Evolutionary conservation across 2,888 invertebrate genomes (phyloP), one percentile per base, ranked within the genome.

Genomic region (Ellobium chinense): DNA sequence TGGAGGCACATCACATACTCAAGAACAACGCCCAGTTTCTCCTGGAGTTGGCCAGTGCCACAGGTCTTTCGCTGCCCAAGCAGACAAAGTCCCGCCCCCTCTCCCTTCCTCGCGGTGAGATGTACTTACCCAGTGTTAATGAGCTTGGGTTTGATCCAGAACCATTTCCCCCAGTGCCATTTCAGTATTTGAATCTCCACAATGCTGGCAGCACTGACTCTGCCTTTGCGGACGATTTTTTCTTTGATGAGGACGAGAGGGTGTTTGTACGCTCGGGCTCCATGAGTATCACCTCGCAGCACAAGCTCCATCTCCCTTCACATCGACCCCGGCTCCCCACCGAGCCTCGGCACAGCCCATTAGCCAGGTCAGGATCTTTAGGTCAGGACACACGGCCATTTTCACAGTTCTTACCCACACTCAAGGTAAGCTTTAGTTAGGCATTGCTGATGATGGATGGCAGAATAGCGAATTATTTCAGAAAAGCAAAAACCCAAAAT

Each of bases 11-110:
- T 90, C 93, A 95, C 68, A 95, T 96, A 5, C 96, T 99, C 95
- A 96, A 96, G 88, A 97, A 97, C 91, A 99, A 99, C 92, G 98
- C 99, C 0, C 95, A 97, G 93, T 99, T 99, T 92, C 93, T 99
- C 18, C 94, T 99, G 81, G 98, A 98, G 91, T 93, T 99, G 76
- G 97, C 97, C 0, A 96, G 97, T 83, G 95, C 96, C 0, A 95
- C 95, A 3, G 94, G 95, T 0, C 89, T 94, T 1, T 93, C 89
- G 58, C 82, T 91, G 4, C 92, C 92, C 12, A 85, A 86, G 18
- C 88, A 91, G 75, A 81, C 85, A 14, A 86, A 87, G 76, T 89
- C 88, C 75, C 78, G 75, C 4, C 73, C 69, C 2, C 66, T 83
- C n/a, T 79, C 81, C 14, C 54, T 83, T 14, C 83, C 84, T n/a